Evolutionary conservation across 2,113 vertebrate genomes (phyloP).

Genomic region (Gymnocephalus cernua): DNA sequence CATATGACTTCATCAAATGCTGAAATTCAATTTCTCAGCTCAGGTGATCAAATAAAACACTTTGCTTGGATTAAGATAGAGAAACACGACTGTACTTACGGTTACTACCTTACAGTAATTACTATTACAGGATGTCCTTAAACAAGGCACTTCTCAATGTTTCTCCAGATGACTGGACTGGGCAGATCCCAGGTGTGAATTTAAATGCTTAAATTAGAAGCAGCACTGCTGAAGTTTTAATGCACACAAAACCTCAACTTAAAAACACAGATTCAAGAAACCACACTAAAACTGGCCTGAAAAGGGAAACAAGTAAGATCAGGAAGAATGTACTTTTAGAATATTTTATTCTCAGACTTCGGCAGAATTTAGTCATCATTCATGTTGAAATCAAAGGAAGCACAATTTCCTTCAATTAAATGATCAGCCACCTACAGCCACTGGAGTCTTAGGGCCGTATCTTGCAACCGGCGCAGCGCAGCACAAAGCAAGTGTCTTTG

Average conservation of each 20-base stretch:
- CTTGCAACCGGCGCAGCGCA: no score
- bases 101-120: not conserved
- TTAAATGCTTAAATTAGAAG: not conserved
- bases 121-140: not conserved
- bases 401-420: not conserved
- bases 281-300: not conserved
- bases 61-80: not conserved
- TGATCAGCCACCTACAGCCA: not conserved
- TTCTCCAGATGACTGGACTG: not conserved
- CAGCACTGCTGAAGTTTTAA: not conserved
- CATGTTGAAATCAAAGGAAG: not conserved
- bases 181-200: not conserved
- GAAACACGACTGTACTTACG: not conserved
- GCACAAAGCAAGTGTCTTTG: no score
- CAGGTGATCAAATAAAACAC: not conserved
- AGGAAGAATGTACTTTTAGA: not conserved
- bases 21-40: not conserved
- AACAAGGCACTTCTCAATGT: not conserved
- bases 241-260: not conserved
- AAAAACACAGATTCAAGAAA: not conserved
- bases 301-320: not conserved
- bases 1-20: not conserved
- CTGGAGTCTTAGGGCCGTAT: not conserved
- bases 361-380: not conserved
- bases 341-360: not conserved